A percentile compares a stretch with the other conserved stretches of the same genome.
Conservation (phyloP, 2,797 vertebrate species). For the Liparis tanakae region DNA sequence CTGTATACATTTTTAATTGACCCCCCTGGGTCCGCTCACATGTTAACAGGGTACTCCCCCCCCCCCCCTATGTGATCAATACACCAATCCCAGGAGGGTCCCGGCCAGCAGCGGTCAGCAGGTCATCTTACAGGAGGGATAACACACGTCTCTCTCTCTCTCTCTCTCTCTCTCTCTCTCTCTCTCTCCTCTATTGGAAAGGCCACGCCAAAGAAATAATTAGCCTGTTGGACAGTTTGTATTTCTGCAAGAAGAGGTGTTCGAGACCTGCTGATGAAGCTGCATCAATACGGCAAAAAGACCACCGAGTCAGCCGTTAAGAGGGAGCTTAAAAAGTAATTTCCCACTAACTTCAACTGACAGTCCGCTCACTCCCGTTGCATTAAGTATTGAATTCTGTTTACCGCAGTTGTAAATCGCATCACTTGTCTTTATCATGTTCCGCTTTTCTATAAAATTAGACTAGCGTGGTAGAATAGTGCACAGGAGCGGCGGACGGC, state of each 20-base stretch:
- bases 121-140: conserved; percentile 60
- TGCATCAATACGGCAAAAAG: conserved; percentile 49
- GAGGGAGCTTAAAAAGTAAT: conserved; percentile 44
- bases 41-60: conserved; percentile 51
- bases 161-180: conserved; percentile 51
- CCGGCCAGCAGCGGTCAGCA: conserved; percentile 61
- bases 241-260: conserved; percentile 62
- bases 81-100: conserved; percentile 55
- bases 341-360: conserved; percentile 35
- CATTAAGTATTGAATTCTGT: conserved; percentile 6
- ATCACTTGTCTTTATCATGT: conserved; percentile 14
- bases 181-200: conserved; percentile 57
- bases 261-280: conserved; percentile 60
- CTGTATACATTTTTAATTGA: conserved; percentile 66
- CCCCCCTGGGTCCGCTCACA: conserved; percentile 46
- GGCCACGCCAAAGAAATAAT: conserved; percentile 69
- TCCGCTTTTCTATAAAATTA: conserved; percentile 6
- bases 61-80: conserved; percentile 57
- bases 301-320: conserved; percentile 46
- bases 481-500: conserved; percentile 29
- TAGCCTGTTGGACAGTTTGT: conserved; percentile 64
- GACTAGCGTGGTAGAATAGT: conserved; percentile 3
- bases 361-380: conserved; percentile 13
- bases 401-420: conserved; percentile 24
- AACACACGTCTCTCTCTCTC: conserved; percentile 49